Evolutionary conservation across 1,140 invertebrate species (phyloP).

Genomic region (Matsumurasca onukii): DNA sequence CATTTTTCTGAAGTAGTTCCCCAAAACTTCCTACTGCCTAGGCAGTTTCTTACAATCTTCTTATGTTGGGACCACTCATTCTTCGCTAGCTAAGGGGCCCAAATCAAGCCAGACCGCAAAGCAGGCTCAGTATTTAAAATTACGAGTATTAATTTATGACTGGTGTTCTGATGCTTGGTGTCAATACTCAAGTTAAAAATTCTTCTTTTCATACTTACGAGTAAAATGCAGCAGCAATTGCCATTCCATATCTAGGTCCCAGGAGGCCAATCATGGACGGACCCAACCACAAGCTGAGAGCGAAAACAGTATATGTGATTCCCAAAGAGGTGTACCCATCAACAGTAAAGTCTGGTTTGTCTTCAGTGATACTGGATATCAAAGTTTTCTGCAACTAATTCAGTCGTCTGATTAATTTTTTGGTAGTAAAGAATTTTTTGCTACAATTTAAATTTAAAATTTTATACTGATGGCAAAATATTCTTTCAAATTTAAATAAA

Average conservation of each 20-base stretch:
- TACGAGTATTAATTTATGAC: too few species aligned
- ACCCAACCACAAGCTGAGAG: slow-evolving; percentile 88
- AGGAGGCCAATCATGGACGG: slow-evolving; percentile 84
- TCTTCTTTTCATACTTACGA: too few species aligned
- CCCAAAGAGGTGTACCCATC: slow-evolving; percentile 87
- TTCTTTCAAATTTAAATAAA: neutral
- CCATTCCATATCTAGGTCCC: slow-evolving; percentile 81
- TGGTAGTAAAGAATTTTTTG: neutral
- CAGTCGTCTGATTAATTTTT: neutral
- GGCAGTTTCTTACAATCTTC: too few species aligned
- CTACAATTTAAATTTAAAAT: neutral
- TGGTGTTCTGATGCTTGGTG: too few species aligned
- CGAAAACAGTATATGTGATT: slow-evolving; percentile 87
- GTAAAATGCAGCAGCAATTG: slow-evolving; percentile 75
- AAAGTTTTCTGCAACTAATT: slow-evolving; percentile 75
- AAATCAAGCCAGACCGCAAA: too few species aligned
- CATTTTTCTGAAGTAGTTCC: too few species aligned
- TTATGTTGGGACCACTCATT: too few species aligned
- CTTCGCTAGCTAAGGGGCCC: too few species aligned
- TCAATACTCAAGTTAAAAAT: too few species aligned
- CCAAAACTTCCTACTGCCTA: too few species aligned
- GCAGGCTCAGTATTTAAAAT: too few species aligned
- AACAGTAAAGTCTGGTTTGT: slow-evolving; percentile 75
- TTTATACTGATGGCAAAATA: neutral
- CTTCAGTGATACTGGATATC: slow-evolving; percentile 73